phyloP scores from a whole-genome alignment of 2,113 vertebrate species.

The Apeltes quadracus region DNA sequence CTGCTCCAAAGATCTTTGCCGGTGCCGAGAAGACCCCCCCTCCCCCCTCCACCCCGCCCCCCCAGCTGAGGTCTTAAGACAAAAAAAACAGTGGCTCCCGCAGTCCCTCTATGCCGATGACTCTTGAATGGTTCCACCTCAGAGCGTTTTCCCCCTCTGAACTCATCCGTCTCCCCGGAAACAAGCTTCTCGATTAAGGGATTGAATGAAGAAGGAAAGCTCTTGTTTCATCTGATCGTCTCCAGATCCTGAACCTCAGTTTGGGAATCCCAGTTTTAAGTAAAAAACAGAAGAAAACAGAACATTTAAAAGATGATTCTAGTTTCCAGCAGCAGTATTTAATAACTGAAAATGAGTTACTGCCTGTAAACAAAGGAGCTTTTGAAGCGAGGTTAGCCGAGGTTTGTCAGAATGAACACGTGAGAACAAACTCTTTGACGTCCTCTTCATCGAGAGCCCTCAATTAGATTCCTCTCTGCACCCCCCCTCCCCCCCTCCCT shows the following conservation, averaged over 20 bases:
- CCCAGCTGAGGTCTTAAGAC: conserved; percentile 39
- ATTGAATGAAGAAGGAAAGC: too few species aligned
- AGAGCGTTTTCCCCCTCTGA: background rate
- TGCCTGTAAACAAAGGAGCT: conserved; percentile 37
- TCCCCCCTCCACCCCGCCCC: too few species aligned
- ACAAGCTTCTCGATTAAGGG: too few species aligned
- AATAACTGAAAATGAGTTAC: conserved; percentile 15
- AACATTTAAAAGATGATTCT: background rate
- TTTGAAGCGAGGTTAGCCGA: conserved; percentile 14
- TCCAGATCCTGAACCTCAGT: background rate
- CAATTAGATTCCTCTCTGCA: conserved; percentile 34
- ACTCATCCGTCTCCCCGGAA: background rate
- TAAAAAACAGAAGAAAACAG: background rate
- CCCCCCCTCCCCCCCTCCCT: too few species aligned
- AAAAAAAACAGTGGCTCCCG: conserved; percentile 34
- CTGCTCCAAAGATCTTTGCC: conserved; percentile 64
- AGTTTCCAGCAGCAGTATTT: background rate
- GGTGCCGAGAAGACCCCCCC: conserved; percentile 43
- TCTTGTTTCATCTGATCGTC: background rate
- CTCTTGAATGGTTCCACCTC: too few species aligned
- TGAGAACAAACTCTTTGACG: background rate
- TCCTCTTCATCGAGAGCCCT: background rate
- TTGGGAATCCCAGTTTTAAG: background rate
- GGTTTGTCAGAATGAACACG: background rate
- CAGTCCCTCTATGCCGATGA: background rate